Conservation (phyloP, 2,113 vertebrate species). For the Brachypteracias leptosomus region DNA sequence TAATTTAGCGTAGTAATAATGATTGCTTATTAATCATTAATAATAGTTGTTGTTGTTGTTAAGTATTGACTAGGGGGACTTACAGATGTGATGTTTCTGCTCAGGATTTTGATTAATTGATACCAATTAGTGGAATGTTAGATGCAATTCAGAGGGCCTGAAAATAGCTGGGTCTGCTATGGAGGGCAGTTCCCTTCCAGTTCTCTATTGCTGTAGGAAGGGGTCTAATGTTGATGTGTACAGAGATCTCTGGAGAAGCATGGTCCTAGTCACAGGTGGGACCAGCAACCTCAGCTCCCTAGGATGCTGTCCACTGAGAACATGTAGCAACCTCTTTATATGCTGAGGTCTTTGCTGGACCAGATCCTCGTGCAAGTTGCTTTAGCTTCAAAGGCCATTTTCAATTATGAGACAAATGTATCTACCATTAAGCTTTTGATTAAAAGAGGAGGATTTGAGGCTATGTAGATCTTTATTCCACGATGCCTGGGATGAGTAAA, state of each 20-base stretch:
- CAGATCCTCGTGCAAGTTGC: background rate
- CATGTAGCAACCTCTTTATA: background rate
- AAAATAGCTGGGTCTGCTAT: background rate
- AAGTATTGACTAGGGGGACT: background rate
- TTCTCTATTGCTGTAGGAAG: background rate
- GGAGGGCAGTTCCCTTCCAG: background rate
- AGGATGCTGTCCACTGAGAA: background rate
- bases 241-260: background rate
- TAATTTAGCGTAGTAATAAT: background rate
- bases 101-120: background rate
- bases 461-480: background rate
- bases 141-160: background rate
- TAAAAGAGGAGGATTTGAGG: background rate
- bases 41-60: background rate
- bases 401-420: background rate
- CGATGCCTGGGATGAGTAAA: background rate
- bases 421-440: constrained; percentile 1
- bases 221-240: background rate
- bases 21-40: background rate
- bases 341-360: background rate
- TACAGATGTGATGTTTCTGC: background rate
- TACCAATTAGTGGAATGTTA: background rate
- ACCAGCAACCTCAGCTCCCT: background rate
- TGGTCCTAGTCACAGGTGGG: background rate
- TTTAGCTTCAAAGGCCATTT: background rate